A percentile compares a stretch with the other conserved stretches of the same genome.
phyloP scores from a whole-genome alignment of 1,140 invertebrate species.

The Cecropterus lyciades region DNA sequence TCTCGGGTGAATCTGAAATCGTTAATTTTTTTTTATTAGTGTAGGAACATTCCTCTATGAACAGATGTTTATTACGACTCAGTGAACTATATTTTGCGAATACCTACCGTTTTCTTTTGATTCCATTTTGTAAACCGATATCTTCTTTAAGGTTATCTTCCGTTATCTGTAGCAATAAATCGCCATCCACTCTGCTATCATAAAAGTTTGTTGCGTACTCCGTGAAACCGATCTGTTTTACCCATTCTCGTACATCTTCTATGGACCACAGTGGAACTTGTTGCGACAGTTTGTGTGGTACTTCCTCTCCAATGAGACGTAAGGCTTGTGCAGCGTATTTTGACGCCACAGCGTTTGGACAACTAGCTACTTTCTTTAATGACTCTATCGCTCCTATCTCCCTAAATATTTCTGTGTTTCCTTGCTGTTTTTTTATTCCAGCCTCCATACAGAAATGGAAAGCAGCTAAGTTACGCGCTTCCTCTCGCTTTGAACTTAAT shows the following conservation, averaged over 20 bases:
- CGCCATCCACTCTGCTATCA: slow-evolving; percentile 98
- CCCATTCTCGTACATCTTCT: slow-evolving; percentile 98
- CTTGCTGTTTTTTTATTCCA: slow-evolving; percentile 98
- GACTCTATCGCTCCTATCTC: slow-evolving; percentile 98
- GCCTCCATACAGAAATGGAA: slow-evolving; percentile 99
- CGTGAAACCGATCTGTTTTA: slow-evolving; percentile 98
- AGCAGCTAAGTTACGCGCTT: slow-evolving; percentile 97
- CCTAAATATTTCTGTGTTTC: slow-evolving; percentile 96
- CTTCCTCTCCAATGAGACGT: slow-evolving; percentile 97
- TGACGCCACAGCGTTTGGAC: slow-evolving; percentile 98
- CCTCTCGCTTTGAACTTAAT: slow-evolving; percentile 97
- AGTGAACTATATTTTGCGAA: background rate
- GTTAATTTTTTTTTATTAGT: background rate
- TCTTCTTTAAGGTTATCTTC: slow-evolving; percentile 97
- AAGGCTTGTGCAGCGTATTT: slow-evolving; percentile 98
- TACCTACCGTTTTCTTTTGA: slow-evolving; percentile 92
- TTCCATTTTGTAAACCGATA: slow-evolving; percentile 96
- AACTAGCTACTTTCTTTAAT: slow-evolving; percentile 97
- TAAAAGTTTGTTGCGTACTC: slow-evolving; percentile 93
- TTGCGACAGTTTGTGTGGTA: slow-evolving; percentile 98
- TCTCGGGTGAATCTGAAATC: slow-evolving; percentile 94
- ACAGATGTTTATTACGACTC: background rate
- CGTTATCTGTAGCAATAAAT: slow-evolving; percentile 96
- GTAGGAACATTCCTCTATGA: too few relatives aligned
- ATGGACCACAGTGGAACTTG: slow-evolving; percentile 99